Conservation (phyloP, 1,140 invertebrate species). For the Ips typographus region DNA sequence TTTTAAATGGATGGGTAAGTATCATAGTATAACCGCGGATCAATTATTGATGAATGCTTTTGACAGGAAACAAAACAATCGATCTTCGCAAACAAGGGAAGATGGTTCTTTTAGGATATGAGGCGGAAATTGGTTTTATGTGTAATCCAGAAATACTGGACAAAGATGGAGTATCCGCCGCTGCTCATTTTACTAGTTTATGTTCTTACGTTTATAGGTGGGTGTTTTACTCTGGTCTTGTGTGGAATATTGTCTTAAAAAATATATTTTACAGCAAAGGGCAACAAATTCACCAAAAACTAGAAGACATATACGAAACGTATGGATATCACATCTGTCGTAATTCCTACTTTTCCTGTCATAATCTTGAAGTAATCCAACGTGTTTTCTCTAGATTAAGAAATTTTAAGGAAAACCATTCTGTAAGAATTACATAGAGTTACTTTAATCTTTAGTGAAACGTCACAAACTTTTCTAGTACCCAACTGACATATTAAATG, state of each 20-base stretch:
- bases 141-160: slow-evolving; percentile 83
- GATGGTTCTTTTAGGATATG: slow-evolving; percentile 87
- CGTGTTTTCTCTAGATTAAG: slow-evolving; percentile 82
- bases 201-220: slow-evolving; percentile 69
- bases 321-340: slow-evolving; percentile 85
- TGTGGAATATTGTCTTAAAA: no score
- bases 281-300: slow-evolving; percentile 68
- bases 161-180: slow-evolving; percentile 94
- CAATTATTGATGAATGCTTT: neutral
- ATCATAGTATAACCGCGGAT: neutral
- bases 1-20: slow-evolving; percentile 97
- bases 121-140: slow-evolving; percentile 96
- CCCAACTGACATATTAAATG: slow-evolving; percentile 67
- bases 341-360: slow-evolving; percentile 88
- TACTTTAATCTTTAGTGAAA: neutral
- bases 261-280: slow-evolving; percentile 60
- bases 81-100: slow-evolving; percentile 72
- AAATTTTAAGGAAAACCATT: slow-evolving; percentile 71
- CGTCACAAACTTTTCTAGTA: slow-evolving; percentile 56
- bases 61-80: slow-evolving; percentile 66
- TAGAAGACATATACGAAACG: slow-evolving; percentile 77
- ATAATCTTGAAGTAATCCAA: slow-evolving; percentile 70
- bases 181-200: slow-evolving; percentile 69
- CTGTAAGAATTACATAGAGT: slow-evolving; percentile 44
- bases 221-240: slow-evolving; percentile 53